Base-by-base conservation (phyloP, 2,888 invertebrate genomes). In the Lissocephala sabroskyi region DNA sequence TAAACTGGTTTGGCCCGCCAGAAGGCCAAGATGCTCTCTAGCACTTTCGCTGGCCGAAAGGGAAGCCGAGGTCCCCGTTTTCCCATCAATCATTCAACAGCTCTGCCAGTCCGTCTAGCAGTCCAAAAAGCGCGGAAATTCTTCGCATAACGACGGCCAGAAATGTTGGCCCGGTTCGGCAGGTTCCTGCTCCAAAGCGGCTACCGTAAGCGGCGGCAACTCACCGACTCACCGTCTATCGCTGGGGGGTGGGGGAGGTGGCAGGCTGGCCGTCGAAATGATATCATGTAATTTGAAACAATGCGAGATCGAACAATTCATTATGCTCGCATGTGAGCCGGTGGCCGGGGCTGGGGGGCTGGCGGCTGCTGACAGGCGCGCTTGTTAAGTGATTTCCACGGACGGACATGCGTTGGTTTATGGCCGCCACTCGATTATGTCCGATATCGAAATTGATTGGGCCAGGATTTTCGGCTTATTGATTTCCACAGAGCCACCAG, bases 331-430 rank as follows among this genome's bases (percentile, higher is more conserved):
- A n/a, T n/a, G n/a, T n/a, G n/a, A n/a, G n/a, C n/a, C n/a, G n/a
- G n/a, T n/a, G n/a, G n/a, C n/a, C n/a, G n/a, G n/a, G n/a, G n/a
- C n/a, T n/a, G n/a, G n/a, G n/a, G n/a, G n/a, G n/a, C n/a, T n/a
- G n/a, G 62, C 52, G 62, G 57, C 57, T 65, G 73, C 68, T 71
- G 68, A 68, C 68, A 75, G 73, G 62, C 65, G 73, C 57, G 73
- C 68, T 68, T 75, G 76, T 75, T 71, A 75, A 67, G 49, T 56
- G 73, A 75, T 68, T n/a, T n/a, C n/a, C n/a, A n/a, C n/a, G n/a
- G n/a, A n/a, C n/a, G n/a, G n/a, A n/a, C n/a, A n/a, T n/a, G n/a
- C n/a, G n/a, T n/a, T n/a, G n/a, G n/a, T n/a, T n/a, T n/a, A n/a
- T n/a, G n/a, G n/a, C n/a, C n/a, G n/a, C n/a, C n/a, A 75, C 67